Evolutionary conservation across 1,140 invertebrate genomes (phyloP), one percentile per base, ranked within the genome.

Genomic region (Drosophila persimilis): DNA sequence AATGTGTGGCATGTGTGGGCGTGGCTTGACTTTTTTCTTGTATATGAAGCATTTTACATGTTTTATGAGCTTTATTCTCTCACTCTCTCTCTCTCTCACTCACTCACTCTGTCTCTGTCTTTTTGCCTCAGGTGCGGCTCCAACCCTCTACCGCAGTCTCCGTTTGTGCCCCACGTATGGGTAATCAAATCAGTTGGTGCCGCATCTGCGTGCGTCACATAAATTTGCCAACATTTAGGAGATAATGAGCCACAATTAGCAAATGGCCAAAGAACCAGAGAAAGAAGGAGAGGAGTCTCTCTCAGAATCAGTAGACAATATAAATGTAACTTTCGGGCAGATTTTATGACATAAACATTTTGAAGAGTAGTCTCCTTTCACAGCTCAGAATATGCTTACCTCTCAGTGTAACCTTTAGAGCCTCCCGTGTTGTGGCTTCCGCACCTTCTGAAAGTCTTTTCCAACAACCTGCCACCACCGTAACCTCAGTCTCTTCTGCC

Each of bases 191-290:
- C 81, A 86, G 83, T 81, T 84, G 79, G 58, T 70, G 73, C 57
- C 69, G 55, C 69, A 78, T 73, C 73, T 81, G 74, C 83, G 83
- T 86, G 81, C 83, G 59, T 81, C 65, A 88, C 83, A 86, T 86
- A 86, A 86, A 86, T 86, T 86, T 81, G 77, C 70, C 78, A 73
- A 81, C 81, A 86, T 86, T 86, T 88, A 88, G 59, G 70, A 86
- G 81, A 88, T 88, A 86, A 86, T 86, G 81, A 88, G 81, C 35
- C 74, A 78, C 81, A 86, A 86, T 86, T 86, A 86, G 83, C 75
- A 50, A 63, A 59, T 41, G 71, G 70, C 60, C 71, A 31, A 53
- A 53, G 55, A 52, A 39, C 61, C 41, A 51, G 29, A 48, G 60
- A 43, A 45, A 11, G 13, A 41, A 44, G 15, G 31, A 35, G 31